A percentile compares a stretch with the other conserved stretches of the same genome.
These are phyloP conservation scores for Kryphioiulus occultus DNA, from an alignment of 2,888 invertebrate species.

Conservation along the genomic window DNA sequence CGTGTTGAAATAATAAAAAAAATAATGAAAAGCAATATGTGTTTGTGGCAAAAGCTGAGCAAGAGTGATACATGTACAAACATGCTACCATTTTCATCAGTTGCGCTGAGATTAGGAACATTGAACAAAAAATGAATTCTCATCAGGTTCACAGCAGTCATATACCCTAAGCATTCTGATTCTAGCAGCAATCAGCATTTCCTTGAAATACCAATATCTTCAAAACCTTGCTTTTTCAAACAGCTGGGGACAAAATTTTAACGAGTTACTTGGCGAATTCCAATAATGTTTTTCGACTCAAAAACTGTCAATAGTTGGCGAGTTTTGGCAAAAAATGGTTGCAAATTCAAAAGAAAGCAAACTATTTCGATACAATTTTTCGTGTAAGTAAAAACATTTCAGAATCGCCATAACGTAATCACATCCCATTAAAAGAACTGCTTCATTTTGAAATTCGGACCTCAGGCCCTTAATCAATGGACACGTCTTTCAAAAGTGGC, in stretches of 20 bases:
- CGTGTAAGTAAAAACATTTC: neutral
- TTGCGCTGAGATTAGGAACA: constrained; percentile 39
- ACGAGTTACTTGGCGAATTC: too few relatives aligned
- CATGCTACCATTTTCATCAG: neutral
- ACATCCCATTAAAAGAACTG: neutral
- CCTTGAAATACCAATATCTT: neutral
- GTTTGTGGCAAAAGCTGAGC: constrained; percentile 12
- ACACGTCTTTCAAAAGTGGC: too few relatives aligned
- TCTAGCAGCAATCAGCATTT: neutral
- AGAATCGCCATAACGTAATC: too few relatives aligned
- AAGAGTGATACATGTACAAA: neutral
- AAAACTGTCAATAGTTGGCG: neutral
- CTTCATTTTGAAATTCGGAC: neutral
- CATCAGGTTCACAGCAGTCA: constrained; percentile 25
- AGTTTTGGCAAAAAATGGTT: neutral
- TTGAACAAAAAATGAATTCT: constrained; percentile 4
- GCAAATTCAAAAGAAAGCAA: neutral
- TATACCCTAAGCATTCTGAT: neutral
- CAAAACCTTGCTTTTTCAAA: too few relatives aligned
- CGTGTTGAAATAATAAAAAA: constrained; percentile 8
- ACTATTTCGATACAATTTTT: neutral
- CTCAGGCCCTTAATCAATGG: neutral
- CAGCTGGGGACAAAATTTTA: too few relatives aligned
- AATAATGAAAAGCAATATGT: neutral
- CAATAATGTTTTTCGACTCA: neutral